These are phyloP conservation scores for Thamnaconus septentrionalis DNA, from an alignment of 2,113 vertebrate genomes.

Conservation along the genomic window DNA sequence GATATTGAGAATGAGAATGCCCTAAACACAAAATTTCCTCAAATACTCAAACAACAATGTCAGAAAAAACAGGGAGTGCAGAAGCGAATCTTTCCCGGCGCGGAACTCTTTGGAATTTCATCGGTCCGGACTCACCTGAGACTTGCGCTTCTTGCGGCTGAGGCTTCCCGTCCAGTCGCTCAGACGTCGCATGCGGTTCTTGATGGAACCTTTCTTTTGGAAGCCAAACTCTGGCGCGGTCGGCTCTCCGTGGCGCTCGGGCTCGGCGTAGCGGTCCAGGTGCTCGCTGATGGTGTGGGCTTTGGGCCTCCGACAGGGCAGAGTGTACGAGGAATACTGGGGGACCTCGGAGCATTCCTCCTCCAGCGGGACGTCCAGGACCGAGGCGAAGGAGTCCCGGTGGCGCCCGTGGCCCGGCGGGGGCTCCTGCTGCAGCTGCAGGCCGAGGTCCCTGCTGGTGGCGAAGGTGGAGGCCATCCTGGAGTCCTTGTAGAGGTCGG, in stretches of 20 bases:
- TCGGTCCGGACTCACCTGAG: constrained; percentile 77
- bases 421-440: constrained; percentile 59
- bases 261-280: constrained; percentile 40
- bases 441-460: constrained; percentile 73
- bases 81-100: constrained; percentile 32
- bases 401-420: constrained; percentile 65
- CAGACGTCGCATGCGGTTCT: constrained; percentile 87
- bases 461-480: constrained; percentile 77
- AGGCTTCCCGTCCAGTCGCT: constrained; percentile 97
- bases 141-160: constrained; percentile 89
- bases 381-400: constrained; percentile 85
- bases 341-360: constrained; percentile 76
- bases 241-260: constrained; percentile 41
- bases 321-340: constrained; percentile 88
- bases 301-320: constrained; percentile 88
- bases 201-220: constrained; percentile 85
- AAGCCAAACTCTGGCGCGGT: constrained; percentile 71
- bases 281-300: constrained; percentile 57
- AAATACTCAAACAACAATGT: no score
- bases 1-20: no score
- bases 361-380: constrained; percentile 82
- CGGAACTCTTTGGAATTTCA: constrained; percentile 10
- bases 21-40: no score
- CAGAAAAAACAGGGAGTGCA: no score
- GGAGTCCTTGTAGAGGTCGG: constrained; percentile 82